Percentiles rank a stretch among this genome's conserved stretches.
Evolutionary conservation across 2,797 vertebrate genomes (phyloP).

Genomic region (Trichosurus vulpecula): DNA sequence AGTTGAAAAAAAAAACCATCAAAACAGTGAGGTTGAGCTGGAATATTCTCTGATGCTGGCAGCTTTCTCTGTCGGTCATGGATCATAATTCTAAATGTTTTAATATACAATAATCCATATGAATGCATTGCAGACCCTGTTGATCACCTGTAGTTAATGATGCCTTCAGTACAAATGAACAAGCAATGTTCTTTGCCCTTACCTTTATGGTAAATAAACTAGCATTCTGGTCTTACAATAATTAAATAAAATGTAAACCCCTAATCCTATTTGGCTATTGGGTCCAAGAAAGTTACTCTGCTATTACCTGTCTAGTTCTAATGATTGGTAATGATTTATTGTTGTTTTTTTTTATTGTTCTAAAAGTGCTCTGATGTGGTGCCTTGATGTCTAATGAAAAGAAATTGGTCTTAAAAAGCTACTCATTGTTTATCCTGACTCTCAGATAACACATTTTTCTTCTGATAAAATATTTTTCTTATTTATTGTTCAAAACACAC

Average conservation of each 20-base stretch:
- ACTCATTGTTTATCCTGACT: slow-evolving; percentile 90
- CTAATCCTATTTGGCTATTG: slow-evolving; percentile 87
- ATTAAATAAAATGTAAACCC: slow-evolving; percentile 88
- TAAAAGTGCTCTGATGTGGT: slow-evolving; percentile 92
- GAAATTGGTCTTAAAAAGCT: slow-evolving; percentile 89
- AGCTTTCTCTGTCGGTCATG: slow-evolving; percentile 66
- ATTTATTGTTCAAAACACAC: slow-evolving; percentile 95
- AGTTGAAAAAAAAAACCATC: slow-evolving; percentile 76
- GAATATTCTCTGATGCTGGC: slow-evolving; percentile 52
- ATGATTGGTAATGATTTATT: slow-evolving; percentile 90
- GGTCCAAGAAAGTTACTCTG: slow-evolving; percentile 87
- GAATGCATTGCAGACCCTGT: slow-evolving; percentile 76
- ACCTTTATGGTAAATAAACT: slow-evolving; percentile 88
- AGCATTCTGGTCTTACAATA: slow-evolving; percentile 84
- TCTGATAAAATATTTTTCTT: slow-evolving; percentile 96
- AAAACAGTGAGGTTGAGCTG: slow-evolving; percentile 60
- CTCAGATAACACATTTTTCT: slow-evolving; percentile 94
- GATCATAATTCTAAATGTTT: slow-evolving; percentile 72
- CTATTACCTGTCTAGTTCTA: slow-evolving; percentile 90
- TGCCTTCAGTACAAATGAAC: slow-evolving; percentile 79
- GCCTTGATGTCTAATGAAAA: slow-evolving; percentile 96
- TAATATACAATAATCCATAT: slow-evolving; percentile 75
- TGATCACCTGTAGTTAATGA: slow-evolving; percentile 86
- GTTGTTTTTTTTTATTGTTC: slow-evolving; percentile 88
- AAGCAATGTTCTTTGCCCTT: slow-evolving; percentile 81